Percentiles rank a stretch among this genome's conserved stretches.
Evolutionary conservation across 2,888 invertebrate genomes (phyloP).

Genomic region (Eupelmus urozonus): DNA sequence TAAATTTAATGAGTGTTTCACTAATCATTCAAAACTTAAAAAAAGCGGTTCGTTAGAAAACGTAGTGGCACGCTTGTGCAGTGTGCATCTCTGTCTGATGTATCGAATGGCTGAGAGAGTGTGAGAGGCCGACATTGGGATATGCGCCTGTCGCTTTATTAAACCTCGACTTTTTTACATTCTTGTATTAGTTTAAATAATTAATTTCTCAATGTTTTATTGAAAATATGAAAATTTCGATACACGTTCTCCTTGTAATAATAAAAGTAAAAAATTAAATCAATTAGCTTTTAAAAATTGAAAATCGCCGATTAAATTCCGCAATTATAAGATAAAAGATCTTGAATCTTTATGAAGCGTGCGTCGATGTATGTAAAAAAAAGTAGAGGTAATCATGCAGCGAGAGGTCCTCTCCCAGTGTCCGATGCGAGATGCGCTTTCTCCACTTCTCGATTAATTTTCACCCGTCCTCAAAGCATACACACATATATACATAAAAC

Average conservation of each 20-base stretch:
- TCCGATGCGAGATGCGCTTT: slow-evolving; percentile 20
- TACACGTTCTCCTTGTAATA: too few relatives aligned
- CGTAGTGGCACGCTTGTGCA: slow-evolving; percentile 65
- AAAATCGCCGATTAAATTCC: too few relatives aligned
- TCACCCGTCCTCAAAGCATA: slow-evolving; percentile 37
- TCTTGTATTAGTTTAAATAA: too few relatives aligned
- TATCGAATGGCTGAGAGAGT: slow-evolving; percentile 47
- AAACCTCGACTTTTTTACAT: too few relatives aligned
- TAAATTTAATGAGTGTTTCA: slow-evolving; percentile 50
- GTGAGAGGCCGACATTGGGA: slow-evolving; percentile 53
- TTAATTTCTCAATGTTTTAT: too few relatives aligned
- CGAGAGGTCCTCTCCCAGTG: not conserved
- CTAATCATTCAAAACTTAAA: slow-evolving; percentile 40
- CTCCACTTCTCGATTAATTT: slow-evolving; percentile 45
- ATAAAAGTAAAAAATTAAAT: too few relatives aligned
- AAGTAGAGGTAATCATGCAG: not conserved
- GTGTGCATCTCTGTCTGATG: slow-evolving; percentile 58
- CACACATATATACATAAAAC: not conserved
- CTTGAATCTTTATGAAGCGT: not conserved
- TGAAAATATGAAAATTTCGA: too few relatives aligned
- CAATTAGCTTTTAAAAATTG: not conserved
- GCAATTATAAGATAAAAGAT: too few relatives aligned
- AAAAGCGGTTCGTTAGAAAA: slow-evolving; percentile 57
- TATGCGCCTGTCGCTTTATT: too few relatives aligned
- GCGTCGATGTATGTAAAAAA: not conserved